These are phyloP conservation scores for Notolepis coatsorum DNA, from an alignment of 2,797 vertebrate species.

Conservation along the genomic window DNA sequence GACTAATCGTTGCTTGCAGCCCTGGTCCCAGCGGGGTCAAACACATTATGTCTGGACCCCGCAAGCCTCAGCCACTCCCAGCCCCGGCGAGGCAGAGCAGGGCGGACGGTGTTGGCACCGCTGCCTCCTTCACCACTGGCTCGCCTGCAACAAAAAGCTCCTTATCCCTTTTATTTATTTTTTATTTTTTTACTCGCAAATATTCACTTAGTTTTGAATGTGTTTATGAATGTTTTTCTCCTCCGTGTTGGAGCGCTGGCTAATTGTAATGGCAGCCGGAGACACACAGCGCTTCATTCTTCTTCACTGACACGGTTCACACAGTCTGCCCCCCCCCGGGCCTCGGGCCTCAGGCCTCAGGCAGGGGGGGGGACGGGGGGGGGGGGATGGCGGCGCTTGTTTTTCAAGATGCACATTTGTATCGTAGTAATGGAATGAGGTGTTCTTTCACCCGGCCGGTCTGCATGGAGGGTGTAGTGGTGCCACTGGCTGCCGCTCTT, in stretches of 20 bases:
- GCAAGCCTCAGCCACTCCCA: too few species aligned
- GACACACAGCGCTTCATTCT: constrained; percentile 9
- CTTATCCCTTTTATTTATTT: too few species aligned
- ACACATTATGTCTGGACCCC: constrained; percentile 49
- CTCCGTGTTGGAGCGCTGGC: constrained; percentile 3
- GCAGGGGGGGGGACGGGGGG: too few species aligned
- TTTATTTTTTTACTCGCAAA: constrained; percentile 29
- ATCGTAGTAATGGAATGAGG: constrained; percentile 4
- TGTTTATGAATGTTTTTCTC: not conserved
- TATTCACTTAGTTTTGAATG: constrained; percentile 27
- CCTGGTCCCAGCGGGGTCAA: constrained; percentile 21
- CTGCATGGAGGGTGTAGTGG: constrained; percentile 15
- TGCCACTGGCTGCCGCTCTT: constrained; percentile 7
- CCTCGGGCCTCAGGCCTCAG: too few species aligned
- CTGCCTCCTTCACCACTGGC: constrained; percentile 9
- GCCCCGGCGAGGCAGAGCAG: too few species aligned
- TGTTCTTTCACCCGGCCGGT: constrained; percentile 16
- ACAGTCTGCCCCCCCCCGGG: too few species aligned
- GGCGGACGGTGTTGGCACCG: constrained; percentile 31
- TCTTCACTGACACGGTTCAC: too few species aligned
- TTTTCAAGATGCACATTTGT: constrained; percentile 4
- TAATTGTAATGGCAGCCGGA: constrained; percentile 7
- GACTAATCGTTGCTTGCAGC: too few species aligned
- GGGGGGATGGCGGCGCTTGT: constrained; percentile 11
- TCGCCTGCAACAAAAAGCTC: constrained; percentile 29